These are phyloP conservation scores for Falco biarmicus DNA, from an alignment of 2,797 vertebrate species.

Conservation along the genomic window DNA sequence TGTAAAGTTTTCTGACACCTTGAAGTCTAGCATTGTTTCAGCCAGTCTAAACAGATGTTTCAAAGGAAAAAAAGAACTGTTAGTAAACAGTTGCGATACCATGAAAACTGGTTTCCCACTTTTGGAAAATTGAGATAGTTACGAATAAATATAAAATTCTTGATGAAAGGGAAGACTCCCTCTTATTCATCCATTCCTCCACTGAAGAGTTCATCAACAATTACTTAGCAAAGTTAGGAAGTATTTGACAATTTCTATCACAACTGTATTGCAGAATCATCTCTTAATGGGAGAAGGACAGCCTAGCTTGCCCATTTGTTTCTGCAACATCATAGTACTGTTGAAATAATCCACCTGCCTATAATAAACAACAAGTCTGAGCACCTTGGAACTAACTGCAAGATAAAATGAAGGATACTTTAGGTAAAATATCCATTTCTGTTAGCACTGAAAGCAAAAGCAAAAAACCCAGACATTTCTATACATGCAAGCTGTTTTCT, in stretches of 20 bases:
- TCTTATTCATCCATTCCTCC: not conserved
- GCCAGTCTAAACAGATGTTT: not conserved
- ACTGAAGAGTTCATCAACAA: not conserved
- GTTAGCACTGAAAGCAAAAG: not conserved
- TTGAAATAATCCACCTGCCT: not conserved
- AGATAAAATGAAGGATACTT: not conserved
- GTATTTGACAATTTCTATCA: not conserved
- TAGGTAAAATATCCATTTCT: not conserved
- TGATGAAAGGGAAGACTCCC: not conserved
- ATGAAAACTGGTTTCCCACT: not conserved
- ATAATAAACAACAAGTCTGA: not conserved
- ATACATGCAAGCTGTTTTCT: not conserved
- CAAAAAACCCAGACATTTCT: not conserved
- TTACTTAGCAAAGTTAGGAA: not conserved
- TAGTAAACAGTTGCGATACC: not conserved
- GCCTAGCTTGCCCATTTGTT: not conserved
- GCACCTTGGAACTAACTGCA: not conserved
- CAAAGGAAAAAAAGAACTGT: not conserved
- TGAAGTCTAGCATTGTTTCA: not conserved
- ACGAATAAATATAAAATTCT: not conserved
- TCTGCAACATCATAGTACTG: not conserved
- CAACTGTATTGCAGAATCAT: not conserved
- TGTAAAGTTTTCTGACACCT: not conserved
- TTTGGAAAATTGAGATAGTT: not conserved
- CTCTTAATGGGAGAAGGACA: not conserved